Conservation (phyloP, 2,113 vertebrate species). For the Lycaon pictus region DNA sequence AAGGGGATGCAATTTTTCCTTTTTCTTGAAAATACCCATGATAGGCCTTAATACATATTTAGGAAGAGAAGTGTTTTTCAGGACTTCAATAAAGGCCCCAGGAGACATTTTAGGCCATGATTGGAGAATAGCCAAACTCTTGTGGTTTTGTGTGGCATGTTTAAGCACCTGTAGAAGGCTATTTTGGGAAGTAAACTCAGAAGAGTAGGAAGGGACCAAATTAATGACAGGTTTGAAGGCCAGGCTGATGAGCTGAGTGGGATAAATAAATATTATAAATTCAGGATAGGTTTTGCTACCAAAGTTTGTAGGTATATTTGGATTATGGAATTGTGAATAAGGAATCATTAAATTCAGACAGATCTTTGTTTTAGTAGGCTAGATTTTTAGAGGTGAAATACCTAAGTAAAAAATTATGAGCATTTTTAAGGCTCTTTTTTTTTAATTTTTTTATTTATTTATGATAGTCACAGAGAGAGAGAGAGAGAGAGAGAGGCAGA, state of each 20-base stretch:
- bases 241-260: neutral
- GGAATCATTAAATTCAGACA: neutral
- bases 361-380: neutral
- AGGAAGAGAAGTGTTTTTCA: neutral
- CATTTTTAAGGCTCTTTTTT: neutral
- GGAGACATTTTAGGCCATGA: neutral
- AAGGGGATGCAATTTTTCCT: neutral
- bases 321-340: neutral
- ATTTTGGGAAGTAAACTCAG: neutral
- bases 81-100: neutral
- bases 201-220: neutral
- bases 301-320: neutral
- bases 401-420: neutral
- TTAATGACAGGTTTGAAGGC: neutral
- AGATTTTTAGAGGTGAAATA: neutral
- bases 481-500: too few species aligned
- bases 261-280: slow-evolving; percentile 17
- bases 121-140: neutral
- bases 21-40: neutral
- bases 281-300: neutral
- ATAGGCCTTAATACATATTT: neutral
- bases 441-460: too few species aligned
- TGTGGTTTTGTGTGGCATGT: neutral
- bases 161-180: neutral
- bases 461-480: too few species aligned